Percentiles rank a stretch among this genome's conserved stretches.
Conservation (phyloP, 2,113 vertebrate genomes). For the Neomonachus schauinslandi region DNA sequence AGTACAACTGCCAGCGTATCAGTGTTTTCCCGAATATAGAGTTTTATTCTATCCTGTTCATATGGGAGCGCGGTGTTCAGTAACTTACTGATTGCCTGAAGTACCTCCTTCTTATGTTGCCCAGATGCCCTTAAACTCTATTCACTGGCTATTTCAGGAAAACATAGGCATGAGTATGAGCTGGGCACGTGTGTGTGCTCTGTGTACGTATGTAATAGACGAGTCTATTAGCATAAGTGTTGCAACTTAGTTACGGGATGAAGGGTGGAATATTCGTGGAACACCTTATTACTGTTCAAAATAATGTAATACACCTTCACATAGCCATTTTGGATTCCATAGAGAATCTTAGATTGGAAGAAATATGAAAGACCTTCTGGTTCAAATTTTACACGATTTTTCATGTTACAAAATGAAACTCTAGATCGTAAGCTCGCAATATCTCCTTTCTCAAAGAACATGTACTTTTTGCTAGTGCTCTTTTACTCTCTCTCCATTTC, state of each 20-base stretch:
- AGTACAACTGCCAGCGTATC: too few relatives aligned
- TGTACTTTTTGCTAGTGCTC: neutral
- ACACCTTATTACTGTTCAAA: neutral
- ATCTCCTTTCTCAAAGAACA: slow-evolving; percentile 28
- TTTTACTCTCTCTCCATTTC: neutral
- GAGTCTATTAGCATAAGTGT: neutral
- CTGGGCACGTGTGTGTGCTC: neutral
- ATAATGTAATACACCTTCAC: neutral
- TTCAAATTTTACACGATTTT: neutral
- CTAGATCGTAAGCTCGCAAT: neutral
- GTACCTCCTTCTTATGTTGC: neutral
- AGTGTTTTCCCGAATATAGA: neutral
- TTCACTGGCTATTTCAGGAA: neutral
- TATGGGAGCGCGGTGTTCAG: neutral
- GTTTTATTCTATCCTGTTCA: neutral
- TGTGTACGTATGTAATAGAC: accelerated
- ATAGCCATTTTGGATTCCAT: neutral
- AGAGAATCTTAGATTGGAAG: neutral
- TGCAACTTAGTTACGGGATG: neutral
- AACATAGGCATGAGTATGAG: neutral
- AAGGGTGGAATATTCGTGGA: neutral
- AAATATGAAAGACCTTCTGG: neutral
- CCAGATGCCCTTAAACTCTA: neutral
- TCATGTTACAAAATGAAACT: neutral
- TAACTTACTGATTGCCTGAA: neutral